Evolutionary conservation across 2,797 vertebrate species (phyloP).

Genomic region (Rhinoraja longicauda): DNA sequence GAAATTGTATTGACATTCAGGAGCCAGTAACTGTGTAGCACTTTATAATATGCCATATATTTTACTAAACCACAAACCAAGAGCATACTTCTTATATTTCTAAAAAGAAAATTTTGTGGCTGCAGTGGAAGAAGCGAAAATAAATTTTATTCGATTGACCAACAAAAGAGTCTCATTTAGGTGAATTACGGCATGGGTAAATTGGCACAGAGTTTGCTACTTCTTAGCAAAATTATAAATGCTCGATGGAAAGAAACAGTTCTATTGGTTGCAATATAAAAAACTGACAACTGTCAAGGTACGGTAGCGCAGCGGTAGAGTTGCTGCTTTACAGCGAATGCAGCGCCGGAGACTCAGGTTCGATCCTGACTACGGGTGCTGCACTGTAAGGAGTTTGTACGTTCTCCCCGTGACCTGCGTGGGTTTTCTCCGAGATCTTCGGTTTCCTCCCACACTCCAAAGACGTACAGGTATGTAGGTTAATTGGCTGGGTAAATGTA

Average conservation of each 20-base stretch:
- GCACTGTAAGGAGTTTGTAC: too few species aligned
- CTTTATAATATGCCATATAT: neutral
- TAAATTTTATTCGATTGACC: neutral
- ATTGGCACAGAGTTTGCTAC: too few species aligned
- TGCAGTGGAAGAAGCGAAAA: neutral
- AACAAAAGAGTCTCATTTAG: neutral
- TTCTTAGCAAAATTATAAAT: neutral
- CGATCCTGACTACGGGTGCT: too few species aligned
- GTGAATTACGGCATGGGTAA: neutral
- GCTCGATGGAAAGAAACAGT: constrained; percentile 1
- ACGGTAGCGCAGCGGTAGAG: too few species aligned
- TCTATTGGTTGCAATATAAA: neutral
- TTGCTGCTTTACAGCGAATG: too few species aligned
- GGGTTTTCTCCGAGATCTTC: too few species aligned
- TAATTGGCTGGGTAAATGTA: too few species aligned
- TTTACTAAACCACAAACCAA: neutral
- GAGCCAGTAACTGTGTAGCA: neutral
- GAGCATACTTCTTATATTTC: neutral
- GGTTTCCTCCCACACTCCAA: too few species aligned
- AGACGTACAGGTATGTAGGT: too few species aligned
- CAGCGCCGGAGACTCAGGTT: too few species aligned
- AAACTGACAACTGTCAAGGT: neutral
- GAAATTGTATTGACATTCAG: neutral
- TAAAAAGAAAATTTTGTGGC: neutral
- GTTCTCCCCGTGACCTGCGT: too few species aligned